A percentile compares a stretch with the other conserved stretches of the same genome.
phyloP scores from a whole-genome alignment of 53 echinoderm and acorn worm species.

The Arbacia lixula region DNA sequence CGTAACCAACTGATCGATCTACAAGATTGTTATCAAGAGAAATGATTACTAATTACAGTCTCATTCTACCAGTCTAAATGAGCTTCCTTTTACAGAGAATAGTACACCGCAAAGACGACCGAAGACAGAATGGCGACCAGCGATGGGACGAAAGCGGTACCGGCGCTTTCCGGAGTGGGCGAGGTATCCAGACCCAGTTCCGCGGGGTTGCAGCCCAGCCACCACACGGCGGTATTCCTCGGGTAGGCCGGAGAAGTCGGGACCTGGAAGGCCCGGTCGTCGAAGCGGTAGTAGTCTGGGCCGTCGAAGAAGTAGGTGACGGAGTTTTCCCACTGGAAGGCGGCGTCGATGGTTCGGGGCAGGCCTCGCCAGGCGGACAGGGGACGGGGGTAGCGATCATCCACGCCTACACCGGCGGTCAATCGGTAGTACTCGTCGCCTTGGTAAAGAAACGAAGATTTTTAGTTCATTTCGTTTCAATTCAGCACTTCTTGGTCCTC shows the following conservation, averaged over 20 bases:
- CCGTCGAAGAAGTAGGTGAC: conserved; percentile 86
- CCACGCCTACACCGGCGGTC: conserved; percentile 20
- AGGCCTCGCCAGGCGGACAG: conserved; percentile 68
- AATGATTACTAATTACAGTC: too few species aligned
- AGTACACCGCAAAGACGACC: background rate
- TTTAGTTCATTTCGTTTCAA: too few species aligned
- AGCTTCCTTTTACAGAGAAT: background rate
- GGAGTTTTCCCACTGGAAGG: conserved; percentile 66
- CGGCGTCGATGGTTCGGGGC: conserved; percentile 60
- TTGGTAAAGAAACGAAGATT: too few species aligned
- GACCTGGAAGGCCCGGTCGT: conserved; percentile 3
- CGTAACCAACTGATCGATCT: too few species aligned
- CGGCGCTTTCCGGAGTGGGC: background rate
- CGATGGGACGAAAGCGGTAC: background rate
- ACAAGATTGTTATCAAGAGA: too few species aligned
- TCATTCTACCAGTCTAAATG: too few species aligned
- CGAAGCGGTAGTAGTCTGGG: conserved; percentile 79
- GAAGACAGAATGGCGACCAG: background rate
- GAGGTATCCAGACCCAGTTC: background rate
- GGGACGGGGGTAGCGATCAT: conserved; percentile 67
- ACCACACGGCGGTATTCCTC: conserved; percentile 52
- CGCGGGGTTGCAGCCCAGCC: conserved; percentile 70
- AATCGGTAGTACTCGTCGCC: conserved; percentile 88
- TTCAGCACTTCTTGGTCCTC: too few species aligned
- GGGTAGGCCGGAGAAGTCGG: conserved; percentile 73